phyloP scores from a whole-genome alignment of 2,888 invertebrate species.

The Trachelus troglodyta region DNA sequence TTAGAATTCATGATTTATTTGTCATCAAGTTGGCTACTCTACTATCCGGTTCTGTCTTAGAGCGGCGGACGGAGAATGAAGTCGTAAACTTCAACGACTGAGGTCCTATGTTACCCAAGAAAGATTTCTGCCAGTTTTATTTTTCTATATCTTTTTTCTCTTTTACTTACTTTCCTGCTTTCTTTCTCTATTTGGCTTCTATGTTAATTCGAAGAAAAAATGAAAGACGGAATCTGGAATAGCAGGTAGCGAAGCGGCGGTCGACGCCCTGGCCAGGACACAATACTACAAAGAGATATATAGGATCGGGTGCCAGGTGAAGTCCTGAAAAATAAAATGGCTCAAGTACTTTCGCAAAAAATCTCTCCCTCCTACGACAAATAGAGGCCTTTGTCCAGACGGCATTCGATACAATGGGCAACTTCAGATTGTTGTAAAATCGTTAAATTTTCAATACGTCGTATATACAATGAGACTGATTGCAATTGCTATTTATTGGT shows the following conservation, averaged over 20 bases:
- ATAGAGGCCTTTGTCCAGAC: background rate
- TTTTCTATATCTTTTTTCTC: background rate
- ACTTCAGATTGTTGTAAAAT: background rate
- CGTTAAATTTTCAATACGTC: background rate
- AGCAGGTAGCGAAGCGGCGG: conserved; percentile 55
- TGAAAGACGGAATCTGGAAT: conserved; percentile 43
- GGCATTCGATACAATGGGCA: background rate
- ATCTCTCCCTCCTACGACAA: background rate
- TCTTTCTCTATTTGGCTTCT: background rate
- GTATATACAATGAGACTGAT: background rate
- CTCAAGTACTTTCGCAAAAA: background rate
- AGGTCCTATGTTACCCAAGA: background rate
- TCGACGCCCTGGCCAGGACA: conserved; percentile 40
- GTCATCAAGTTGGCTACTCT: background rate
- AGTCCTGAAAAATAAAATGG: conserved; percentile 6
- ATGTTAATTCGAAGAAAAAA: conserved; percentile 25
- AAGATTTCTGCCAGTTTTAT: background rate
- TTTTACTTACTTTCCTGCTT: background rate
- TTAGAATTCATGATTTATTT: background rate
- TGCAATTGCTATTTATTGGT: background rate
- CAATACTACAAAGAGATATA: conserved; percentile 51
- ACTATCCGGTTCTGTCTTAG: background rate
- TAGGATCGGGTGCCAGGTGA: conserved; percentile 35
- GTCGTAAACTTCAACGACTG: conserved; percentile 20
- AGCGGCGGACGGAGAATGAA: conserved; percentile 10